Base-by-base conservation (phyloP, 2,113 vertebrate genomes). In the Trachemys scripta region DNA sequence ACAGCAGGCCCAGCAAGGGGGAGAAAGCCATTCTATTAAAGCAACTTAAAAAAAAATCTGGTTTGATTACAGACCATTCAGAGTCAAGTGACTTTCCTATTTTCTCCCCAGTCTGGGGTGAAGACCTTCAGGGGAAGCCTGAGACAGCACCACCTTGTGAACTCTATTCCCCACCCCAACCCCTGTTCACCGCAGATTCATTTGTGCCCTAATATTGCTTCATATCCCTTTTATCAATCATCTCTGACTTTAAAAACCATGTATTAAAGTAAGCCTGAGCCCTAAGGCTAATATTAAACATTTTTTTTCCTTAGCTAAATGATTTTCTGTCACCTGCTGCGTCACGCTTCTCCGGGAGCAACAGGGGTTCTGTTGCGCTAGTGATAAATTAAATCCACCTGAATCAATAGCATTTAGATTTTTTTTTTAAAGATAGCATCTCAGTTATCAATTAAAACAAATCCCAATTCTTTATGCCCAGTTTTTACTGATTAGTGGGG, bases 331-430 rank as follows among this genome's bases (percentile, higher is more conserved):
- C 98, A 98, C 84, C 88, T 49, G 62, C 85, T 62, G 56, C 94
- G 91, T 97, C 97, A 96, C 89, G 82, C 87, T 98, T 94, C 90
- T 95, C 92, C 96, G 96, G 95, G 92, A 98, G 96, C 90, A 81
- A 89, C 94, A 96, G 94, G 91, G 95, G 95, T 98, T 98, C 97
- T 84, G 51, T 96, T 98, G 86, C 89, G 93, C 90, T 82, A 91
- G 93, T 97, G 96, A 98, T 98, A 98, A 98, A 98, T 98, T 98
- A 97, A 98, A 98, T 97, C 95, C 94, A 96, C 65, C 91, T 62
- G 82, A 98, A 98, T 98, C 98, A 97, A 98, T 98, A 97, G 80
- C 93, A 97, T 98, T 98, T 97, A 98, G 97, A 96, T 98, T 97
- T 98, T 96, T 96, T 45, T 45, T 53, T 92, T 92, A 31, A 96